Evolutionary conservation across 2,113 vertebrate species (phyloP), one percentile per base, ranked within the genome.

Genomic region (Ochotona princeps): DNA sequence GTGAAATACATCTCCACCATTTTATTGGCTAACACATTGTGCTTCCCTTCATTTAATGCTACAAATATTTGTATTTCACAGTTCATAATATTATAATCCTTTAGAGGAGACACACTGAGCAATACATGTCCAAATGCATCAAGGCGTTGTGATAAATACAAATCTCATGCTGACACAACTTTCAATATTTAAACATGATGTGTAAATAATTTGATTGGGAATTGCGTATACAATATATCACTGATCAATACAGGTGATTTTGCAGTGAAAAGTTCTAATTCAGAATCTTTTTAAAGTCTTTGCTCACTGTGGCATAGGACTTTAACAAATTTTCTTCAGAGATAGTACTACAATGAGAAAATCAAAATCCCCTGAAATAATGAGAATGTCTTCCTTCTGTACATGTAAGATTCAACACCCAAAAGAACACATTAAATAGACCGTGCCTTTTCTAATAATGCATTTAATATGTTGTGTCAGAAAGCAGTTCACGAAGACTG

Each of bases 41-140:
- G 11, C 12, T 51, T 70, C 6, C 54, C 3, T 9, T 57, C 7
- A 11, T 25, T 23, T 13, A 15, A 61, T 75, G 15, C 10, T 61
- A 1, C 66, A 21, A 63, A 66, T 70, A 70, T 61, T 28, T 92
- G 3, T 72, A 88, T 32, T 66, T 51, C 8, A 12, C 63, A 32
- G 35, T 26, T 93, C 20, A 20, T 79, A 49, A 44, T 85, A n/a
- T 60, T 69, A 81, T 28, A 87, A 75, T 11, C 75, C 54, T 80
- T 17, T 28, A 87, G 75, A 74, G 13, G 4, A 92, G 38, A 69
- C 0, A 35, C 9, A 57, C 4, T 9, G 21, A 80, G 12, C 75
- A 67, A 23, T 1, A 20, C 2, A 54, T 8, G 0, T 2, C 1
- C 20, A 47, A 60, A 75, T 3, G 4, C 6, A 38, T 2, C 74